A percentile compares a stretch with the other conserved stretches of the same genome.
Evolutionary conservation across 2,888 invertebrate genomes (phyloP).

Genomic region (Coelogynopora nodosa): DNA sequence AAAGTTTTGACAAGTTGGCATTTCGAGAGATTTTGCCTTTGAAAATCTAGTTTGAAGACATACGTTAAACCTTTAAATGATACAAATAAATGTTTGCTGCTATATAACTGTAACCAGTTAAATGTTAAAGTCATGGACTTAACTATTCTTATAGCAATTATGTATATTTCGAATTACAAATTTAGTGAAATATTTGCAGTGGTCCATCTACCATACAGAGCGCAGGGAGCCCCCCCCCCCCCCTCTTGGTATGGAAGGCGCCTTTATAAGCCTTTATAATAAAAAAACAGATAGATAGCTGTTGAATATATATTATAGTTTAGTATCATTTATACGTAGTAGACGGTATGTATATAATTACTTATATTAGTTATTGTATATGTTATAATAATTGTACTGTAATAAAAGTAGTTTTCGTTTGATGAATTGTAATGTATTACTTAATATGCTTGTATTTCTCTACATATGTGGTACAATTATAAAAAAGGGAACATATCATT

Average conservation of each 20-base stretch:
- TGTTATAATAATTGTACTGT: neutral
- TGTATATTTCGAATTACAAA: no score
- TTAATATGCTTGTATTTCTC: neutral
- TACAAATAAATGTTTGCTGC: no score
- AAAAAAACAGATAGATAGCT: neutral
- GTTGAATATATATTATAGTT: neutral
- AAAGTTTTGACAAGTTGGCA: no score
- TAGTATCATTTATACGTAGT: neutral
- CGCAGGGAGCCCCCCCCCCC: no score
- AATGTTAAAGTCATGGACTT: no score
- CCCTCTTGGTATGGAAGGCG: neutral
- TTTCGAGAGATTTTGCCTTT: no score
- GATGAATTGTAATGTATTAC: neutral
- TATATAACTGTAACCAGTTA: no score
- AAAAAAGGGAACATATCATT: neutral
- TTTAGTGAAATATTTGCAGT: no score
- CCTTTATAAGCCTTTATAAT: no score
- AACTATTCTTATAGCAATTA: no score
- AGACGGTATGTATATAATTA: neutral
- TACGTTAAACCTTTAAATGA: no score
- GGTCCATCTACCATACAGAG: neutral
- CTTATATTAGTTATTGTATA: neutral
- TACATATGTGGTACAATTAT: neutral
- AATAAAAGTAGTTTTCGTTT: neutral
- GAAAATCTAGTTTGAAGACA: no score